phyloP scores from a whole-genome alignment of 2,797 vertebrate genomes.

The Tokudaia muenninki region DNA sequence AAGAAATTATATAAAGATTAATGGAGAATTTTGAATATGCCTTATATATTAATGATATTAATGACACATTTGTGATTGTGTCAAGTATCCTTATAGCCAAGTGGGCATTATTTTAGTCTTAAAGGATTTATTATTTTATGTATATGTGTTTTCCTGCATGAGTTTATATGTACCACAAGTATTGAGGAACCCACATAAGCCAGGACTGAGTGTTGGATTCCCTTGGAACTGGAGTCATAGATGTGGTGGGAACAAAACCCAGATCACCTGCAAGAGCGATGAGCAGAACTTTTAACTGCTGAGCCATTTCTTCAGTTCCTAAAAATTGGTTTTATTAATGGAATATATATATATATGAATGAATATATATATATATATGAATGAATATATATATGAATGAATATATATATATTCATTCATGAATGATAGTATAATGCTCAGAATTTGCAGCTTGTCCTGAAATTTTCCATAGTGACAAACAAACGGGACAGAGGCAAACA shows the following conservation, averaged over 20 bases:
- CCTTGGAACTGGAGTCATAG: too few relatives aligned
- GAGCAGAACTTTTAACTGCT: background rate
- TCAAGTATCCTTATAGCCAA: background rate
- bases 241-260: background rate
- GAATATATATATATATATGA: too few relatives aligned
- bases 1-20: slow-evolving; percentile 3
- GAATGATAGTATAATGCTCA: background rate
- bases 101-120: background rate
- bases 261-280: background rate
- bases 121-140: background rate
- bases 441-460: background rate
- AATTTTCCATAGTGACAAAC: background rate
- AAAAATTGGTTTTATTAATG: background rate
- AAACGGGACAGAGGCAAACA: background rate
- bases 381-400: too few relatives aligned
- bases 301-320: background rate
- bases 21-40: background rate
- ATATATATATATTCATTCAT: background rate
- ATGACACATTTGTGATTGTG: background rate
- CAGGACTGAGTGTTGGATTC: background rate
- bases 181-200: background rate
- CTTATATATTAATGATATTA: background rate
- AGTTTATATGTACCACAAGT: background rate
- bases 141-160: background rate
- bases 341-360: background rate